Evolutionary conservation across 92 coral and sea anemone species (phyloP), one percentile per base, ranked within the genome.

Genomic region (Epizoanthus stellaris): DNA sequence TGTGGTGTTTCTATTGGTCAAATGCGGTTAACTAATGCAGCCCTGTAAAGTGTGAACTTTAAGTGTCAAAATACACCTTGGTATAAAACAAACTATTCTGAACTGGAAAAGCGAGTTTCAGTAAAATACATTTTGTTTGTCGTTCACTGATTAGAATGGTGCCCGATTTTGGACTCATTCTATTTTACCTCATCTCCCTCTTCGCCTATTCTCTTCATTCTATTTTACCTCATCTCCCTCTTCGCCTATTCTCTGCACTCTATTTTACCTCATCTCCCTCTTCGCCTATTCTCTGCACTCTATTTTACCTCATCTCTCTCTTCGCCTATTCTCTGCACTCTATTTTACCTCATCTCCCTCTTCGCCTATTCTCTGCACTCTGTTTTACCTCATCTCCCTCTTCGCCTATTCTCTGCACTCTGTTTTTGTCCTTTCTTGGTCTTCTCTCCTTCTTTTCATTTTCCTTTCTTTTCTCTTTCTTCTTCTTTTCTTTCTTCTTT

Each of bases 371-470:
- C n/a, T n/a, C 72, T 9, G 1, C 36, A 30, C 1, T 30, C 36
- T 30, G 1, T 30, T 30, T 6, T 43, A 79, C 83, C 83, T 79
- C 72, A 40, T 21, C 70, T 20, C 40, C 19, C 23, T 17, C 43
- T 67, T 67, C 38, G 36, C 83, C 59, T 1, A 79, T 19, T 43
- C 47, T 7, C 23, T 61, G 67, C 43, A 79, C 83, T 43, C 47
- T 79, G 14, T 79, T 21, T 20, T 79, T 79, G 42, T 21, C 43
- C 49, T 10, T 77, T 62, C 68, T n/a, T 52, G 56, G 12, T 43
- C 67, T 43, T 72, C 39, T 72, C 19, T 21, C 58, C 38, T 56
- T 36, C 21, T 34, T 79, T 42, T 63, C 83, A 36, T 79, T 79
- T 43, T 42, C 83, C 16, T 64, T 79, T 42, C 72, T 23, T 79